Evolutionary conservation across 2,888 invertebrate genomes (phyloP), one percentile per base, ranked within the genome.

Genomic region (Aspidiotus rigidus): DNA sequence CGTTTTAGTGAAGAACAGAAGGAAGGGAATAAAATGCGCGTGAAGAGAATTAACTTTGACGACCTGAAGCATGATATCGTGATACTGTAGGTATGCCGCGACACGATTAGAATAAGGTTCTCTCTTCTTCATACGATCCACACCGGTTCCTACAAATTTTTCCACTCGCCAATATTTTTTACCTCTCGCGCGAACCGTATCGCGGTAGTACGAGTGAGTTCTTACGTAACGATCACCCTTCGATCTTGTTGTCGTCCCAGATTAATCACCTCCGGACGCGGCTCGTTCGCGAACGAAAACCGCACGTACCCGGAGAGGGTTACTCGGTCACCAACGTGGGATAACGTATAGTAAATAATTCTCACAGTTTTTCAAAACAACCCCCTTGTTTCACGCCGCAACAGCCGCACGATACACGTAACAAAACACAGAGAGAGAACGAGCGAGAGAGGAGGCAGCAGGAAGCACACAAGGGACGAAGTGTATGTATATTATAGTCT

Each of bases 301-400:
- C 17, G 28, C 28, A 17, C 28, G 28, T 17, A 6, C 7, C 39
- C n/a, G 55, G 59, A 66, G 66, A 66, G 66, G 66, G 66, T 57
- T 64, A 64, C 57, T 66, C 60, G 66, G 66, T 66, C 66, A 66
- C 40, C 44, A 66, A 57, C 59, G 57, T 57, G 66, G 66, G 59
- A 66, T 59, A 57, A 44, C 57, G 59, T 66, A 66, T 59, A 66
- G 66, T 66, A 66, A 66, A 66, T 66, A 66, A 66, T 66, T 66
- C 66, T 66, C 66, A 66, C 66, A 66, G 66, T 66, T 66, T 28
- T 66, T 66, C 66, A 60, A 66, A 66, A 66, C 66, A 66, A 59
- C 59, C 66, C 66, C 66, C 66, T 66, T 44, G 41, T 42, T 28
- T 28, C 28, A 28, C 28, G 28, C 28, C 28, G 28, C 28, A 28